Base-by-base conservation (phyloP, 2,113 vertebrate genomes). In the Potamarius usumacintae region DNA sequence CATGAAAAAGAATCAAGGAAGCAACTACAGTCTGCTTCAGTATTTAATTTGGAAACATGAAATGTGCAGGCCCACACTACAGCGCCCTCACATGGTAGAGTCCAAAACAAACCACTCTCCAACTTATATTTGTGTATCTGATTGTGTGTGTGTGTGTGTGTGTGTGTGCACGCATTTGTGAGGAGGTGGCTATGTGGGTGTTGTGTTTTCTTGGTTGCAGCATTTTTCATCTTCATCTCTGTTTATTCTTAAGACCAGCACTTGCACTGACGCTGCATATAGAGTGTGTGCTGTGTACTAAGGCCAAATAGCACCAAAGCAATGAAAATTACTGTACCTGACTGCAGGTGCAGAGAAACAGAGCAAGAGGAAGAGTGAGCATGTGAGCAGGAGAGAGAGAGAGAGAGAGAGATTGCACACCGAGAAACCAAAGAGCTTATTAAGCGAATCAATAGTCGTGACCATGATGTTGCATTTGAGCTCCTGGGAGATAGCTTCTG, bases 251-350 rank as follows among this genome's bases (percentile, higher is more conserved):
- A 2, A 78, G 18, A 53, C 22, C 50, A 78, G 50, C 50, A 53
- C 25, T 78, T 57, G 27, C 58, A n/a, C 12, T 42, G 10, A 80
- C 10, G 48, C 76, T 80, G 27, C 18, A 58, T 74, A 1, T 74
- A 58, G 30, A 74, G 6, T 15, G 7, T 42, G 9, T 22, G 22
- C n/a, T n/a, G 60, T 30, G 62, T 7, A 83, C 12, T 67, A 55
- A 52, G 55, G 48, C 65, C 82, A 84, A 20, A 63, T 27, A 53
- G 48, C 63, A 48, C 20, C 27, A 71, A 65, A 81, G 63, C 53
- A 60, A 71, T 89, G 91, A 89, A 86, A 89, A 86, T 77, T 25
- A 25, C 48, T 77, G 85, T 89, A 86, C 87, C 83, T n/a, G 62
- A 88, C 76, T 83, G 20, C 42, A 30, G 67, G 87, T 69, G 71